Evolutionary conservation across 2,797 vertebrate genomes (phyloP).

Genomic region (Enteromius anoplus): DNA sequence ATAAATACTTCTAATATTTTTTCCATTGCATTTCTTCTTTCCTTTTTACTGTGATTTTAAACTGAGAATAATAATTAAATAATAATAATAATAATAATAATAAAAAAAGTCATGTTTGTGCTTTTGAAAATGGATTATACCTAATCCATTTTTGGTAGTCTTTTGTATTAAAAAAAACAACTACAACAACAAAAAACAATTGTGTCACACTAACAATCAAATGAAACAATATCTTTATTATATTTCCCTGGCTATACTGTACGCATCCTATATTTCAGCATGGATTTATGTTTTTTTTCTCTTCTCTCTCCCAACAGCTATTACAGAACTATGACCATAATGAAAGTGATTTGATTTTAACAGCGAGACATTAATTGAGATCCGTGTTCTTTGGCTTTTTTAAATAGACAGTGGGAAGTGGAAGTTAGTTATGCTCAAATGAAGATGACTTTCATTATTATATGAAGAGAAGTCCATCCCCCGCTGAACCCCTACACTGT

Average conservation of each 20-base stretch:
- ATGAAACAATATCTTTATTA: neutral
- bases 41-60: neutral
- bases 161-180: neutral
- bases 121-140: no score
- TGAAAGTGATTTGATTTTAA: neutral
- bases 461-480: constrained; percentile 33
- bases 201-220: neutral
- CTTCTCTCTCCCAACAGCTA: neutral
- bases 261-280: neutral
- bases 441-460: constrained; percentile 42
- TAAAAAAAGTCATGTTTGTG: no score
- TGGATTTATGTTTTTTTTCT: neutral
- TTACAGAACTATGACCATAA: neutral
- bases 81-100: no score
- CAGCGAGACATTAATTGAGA: neutral
- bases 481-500: neutral
- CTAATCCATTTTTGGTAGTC: neutral
- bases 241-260: neutral
- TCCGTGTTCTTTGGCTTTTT: neutral
- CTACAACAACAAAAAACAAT: neutral
- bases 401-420: no score
- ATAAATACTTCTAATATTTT: neutral
- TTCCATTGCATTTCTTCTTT: neutral
- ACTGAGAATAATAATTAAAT: no score
- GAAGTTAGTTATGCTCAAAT: constrained; percentile 27